Evolutionary conservation across 2,113 vertebrate species (phyloP), one percentile per base, ranked within the genome.

Genomic region (Callithrix jacchus): DNA sequence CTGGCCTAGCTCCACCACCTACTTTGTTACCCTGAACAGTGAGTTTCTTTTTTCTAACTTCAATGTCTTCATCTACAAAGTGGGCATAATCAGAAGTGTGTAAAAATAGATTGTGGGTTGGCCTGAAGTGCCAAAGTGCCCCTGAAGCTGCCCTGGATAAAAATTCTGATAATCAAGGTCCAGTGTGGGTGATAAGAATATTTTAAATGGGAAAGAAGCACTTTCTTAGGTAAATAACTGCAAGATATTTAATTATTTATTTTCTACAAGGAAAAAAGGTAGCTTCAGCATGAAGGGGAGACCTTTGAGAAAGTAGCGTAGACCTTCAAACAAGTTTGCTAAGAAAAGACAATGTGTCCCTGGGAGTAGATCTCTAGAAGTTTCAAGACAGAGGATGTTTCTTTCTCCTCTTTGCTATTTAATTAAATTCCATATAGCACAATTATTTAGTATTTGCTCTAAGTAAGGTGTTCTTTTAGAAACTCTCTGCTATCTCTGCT

Each of bases 211-310:
- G 77, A 83, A 80, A 73, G 40, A 89, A 96, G 17, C 32, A 47
- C 17, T 76, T 93, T 68, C 81, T 83, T 85, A 77, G 2, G 66
- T 70, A 21, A 80, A 84, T 94, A 93, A 68, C 70, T 35, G 64
- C 71, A 94, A 95, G 37, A 40, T 83, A 89, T 64, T 94, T 42
- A 79, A n/a, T 95, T 74, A 54, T 49, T 84, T 87, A 85, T 83
- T 74, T 77, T 14, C 42, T 23, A 25, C 27, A 70, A 64, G 52
- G 27, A 74, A 54, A 92, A 89, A 92, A 74, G 3, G 0, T 52
- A 92, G 23, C 2, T 76, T 84, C 86, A 56, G 17, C 18, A 81
- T 66, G 54, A 91, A 85, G 74, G 47, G 58, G 8, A 64, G 56
- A 61, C 9, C 23, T 87, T 11, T 93, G 61, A 92, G 52, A 83